Conservation (phyloP, 1,140 invertebrate species). For the Papilio glaucus region DNA sequence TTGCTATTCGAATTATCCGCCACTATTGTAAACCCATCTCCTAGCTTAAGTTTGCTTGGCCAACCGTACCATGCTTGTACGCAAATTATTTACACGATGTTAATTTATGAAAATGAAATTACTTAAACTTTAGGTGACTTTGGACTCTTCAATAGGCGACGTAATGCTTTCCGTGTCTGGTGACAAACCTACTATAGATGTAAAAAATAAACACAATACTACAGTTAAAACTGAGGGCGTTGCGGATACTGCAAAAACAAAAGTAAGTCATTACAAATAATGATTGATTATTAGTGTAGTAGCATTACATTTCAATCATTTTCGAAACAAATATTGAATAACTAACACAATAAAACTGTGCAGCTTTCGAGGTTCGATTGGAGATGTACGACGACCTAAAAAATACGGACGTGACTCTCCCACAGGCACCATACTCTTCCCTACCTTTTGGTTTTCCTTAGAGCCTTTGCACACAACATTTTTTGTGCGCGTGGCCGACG, state of each 20-base stretch:
- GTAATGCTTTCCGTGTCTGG: constrained; percentile 33
- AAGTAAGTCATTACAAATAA: not conserved
- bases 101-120: not conserved
- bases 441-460: too few species aligned
- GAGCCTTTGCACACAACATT: too few species aligned
- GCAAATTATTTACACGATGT: not conserved
- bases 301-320: not conserved
- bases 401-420: too few species aligned
- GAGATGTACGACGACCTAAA: too few species aligned
- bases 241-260: not conserved
- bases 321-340: not conserved
- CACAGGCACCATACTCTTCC: too few species aligned
- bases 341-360: too few species aligned
- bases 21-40: too few species aligned
- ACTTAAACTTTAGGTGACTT: constrained; percentile 35
- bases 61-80: not conserved
- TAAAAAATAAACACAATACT: not conserved
- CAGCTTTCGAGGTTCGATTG: too few species aligned
- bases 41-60: too few species aligned
- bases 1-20: too few species aligned
- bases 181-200: not conserved
- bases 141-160: constrained; percentile 39
- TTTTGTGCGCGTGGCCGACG: too few species aligned
- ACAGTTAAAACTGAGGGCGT: not conserved
- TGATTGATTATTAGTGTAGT: not conserved